Evolutionary conservation across 1,140 invertebrate species (phyloP), one percentile per base, ranked within the genome.

Genomic region (Dendrolimus kikuchii): DNA sequence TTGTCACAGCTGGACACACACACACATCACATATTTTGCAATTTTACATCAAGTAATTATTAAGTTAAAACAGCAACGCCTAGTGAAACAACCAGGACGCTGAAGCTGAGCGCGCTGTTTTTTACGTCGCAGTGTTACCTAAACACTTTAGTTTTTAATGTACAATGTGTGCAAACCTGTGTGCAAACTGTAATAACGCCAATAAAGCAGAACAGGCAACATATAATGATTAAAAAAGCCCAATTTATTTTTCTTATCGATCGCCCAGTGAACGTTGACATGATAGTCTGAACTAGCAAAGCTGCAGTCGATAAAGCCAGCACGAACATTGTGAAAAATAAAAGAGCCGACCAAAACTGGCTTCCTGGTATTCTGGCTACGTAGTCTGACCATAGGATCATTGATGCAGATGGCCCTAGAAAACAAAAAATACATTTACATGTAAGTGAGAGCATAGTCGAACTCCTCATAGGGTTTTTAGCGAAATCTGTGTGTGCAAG

Each of bases 311-410:
- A 68, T 5, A 85, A 36, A 5, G 81, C 68, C 0, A 79, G 49
- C 0, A 77, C 69, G 51, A 74, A 77, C 4, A 83, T 42, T 4
- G 73, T 78, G 46, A 82, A 83, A 60, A 86, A 86, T n/a, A 82
- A 50, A 5, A 86, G 49, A 4, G 64, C 63, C 0, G 82, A 77
- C 82, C 82, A 86, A 54, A 86, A 81, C 51, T 86, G 82, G 50
- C 78, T 86, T 36, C 82, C 82, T 0, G 80, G 80, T 51, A 78
- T 53, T 43, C 80, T 63, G 0, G 78, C 66, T 7, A 71, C 77
- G 41, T 58, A 77, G 58, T 86, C 82, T 0, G 80, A 68, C 82
- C 82, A 86, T 7, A 86, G 48, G 5, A 83, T 66, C 36, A 82
- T 66, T 3, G 82, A 71, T 4, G 78, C 59, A 0, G 77, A 68